Evolutionary conservation across 2,113 vertebrate species (phyloP), one percentile per base, ranked within the genome.

Genomic region (Excalfactoria chinensis): DNA sequence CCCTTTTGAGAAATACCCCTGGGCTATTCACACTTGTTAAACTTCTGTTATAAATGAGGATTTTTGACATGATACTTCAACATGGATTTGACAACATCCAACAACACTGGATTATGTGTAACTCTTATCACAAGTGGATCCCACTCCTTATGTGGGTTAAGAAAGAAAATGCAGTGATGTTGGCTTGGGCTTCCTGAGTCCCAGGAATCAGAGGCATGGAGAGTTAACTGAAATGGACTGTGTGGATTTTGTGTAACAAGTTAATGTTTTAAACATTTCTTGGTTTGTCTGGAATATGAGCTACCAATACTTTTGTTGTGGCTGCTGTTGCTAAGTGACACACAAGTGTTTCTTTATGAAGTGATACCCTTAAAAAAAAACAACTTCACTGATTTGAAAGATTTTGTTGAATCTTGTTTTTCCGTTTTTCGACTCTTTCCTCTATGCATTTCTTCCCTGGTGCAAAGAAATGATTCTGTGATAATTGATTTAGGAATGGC

Each of bases 231-330:
- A 15, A 94, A 64, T 34, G 6, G 7, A 4, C 49, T 87, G 55
- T 73, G 75, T 79, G 59, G 37, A 76, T 94, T 94, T 91, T 92
- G 68, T 67, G 55, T 87, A 90, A 79, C 51, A 56, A 51, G 19
- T 83, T 83, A 83, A 82, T 74, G 37, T 90, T 95, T 95, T 87
- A 94, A 93, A 87, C 44, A 37, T 84, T 87, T 76, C 44, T 86
- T 41, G 75, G n/a, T 80, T 89, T 88, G 35, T 75, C 77, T 94
- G 89, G 86, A 89, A 90, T 85, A 76, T 63, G 68, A 92, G 34
- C 59, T 89, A 86, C 78, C 34, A 90, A 43, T 73, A 51, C 44
- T 84, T 84, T 34, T 80, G 78, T 93, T 95, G 58, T 72, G 78
- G 67, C 40, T 71, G 44, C 58, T 72, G 89, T 94, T 95, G 84